Base-by-base conservation (phyloP, 2,888 invertebrate species). In the Hypena proboscidalis region DNA sequence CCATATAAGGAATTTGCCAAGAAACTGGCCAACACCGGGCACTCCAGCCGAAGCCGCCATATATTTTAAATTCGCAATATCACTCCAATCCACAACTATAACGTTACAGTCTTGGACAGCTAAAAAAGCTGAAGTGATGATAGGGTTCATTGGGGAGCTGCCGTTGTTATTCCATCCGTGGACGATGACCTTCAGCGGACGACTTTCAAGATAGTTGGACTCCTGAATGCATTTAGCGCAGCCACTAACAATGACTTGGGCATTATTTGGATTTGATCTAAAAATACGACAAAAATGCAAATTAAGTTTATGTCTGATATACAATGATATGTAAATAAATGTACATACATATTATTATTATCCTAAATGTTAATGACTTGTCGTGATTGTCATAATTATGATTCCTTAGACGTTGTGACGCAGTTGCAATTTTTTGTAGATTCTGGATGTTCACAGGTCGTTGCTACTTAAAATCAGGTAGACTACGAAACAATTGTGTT, bases 91-190 rank as follows among this genome's bases (percentile, higher is more conserved):
- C 0, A 85, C 71, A 3, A 85, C 80, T 13, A 85, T 84, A 1
- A 85, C 81, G 42, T 85, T 85, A 13, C 49, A 58, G 35, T 81
- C 76, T 15, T 65, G 59, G 3, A 72, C 70, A 0, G 71, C 74
- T 4, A 84, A 70, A 66, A 80, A 80, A 3, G 83, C 84, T 2
- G 74, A 53, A 1, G 72, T 80, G 33, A 83, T 63, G 8, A 65
- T 38, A 2, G 72, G 63, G 47, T 84, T 83, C 29, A 83, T 56
- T 1, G 47, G 56, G 5, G 77, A 68, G 57, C 77, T 72, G 11
- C 79, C 78, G 21, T 77, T 60, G 47, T 69, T 78, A 58, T 77
- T 81, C 85, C 84, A 86, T 5, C 86, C 85, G 36, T 87, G 86
- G 3, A 82, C 79, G 20, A 87, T 65, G 2, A 86, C 67, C 34